Evolutionary conservation across 1,140 invertebrate species (phyloP), one percentile per base, ranked within the genome.

Genomic region (Neuroterus valhalla): DNA sequence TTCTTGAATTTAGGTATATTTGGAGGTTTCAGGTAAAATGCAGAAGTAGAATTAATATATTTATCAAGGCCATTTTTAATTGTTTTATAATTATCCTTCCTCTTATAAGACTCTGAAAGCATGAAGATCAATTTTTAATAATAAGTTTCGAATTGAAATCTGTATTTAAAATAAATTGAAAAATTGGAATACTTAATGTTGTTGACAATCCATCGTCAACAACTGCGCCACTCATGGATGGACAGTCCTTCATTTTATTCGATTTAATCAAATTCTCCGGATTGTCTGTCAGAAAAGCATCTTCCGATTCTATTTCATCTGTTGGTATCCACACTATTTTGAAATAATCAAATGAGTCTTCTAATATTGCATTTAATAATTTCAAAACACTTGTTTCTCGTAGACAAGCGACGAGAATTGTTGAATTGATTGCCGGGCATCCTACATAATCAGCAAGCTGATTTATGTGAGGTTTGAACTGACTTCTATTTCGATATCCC

Each of bases 41-140:
- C 8, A 6, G 55, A 26, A n/a, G 55, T 62, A 11, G 55, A 62
- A 12, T 62, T 62, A n/a, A 62, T 62, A 62, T 62, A 62, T n/a
- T 31, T n/a, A 2, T 62, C 26, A 2, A 62, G 26, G 6, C 23
- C 55, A 1, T 31, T 8, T 31, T 31, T 8, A 23, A 62, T 62
- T 31, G 23, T 6, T 6, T 38, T 14, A 12, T 62, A 62, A 31
- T 62, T 1, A 31, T 1, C 31, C 8, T 15, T 14, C 26, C 31
- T 62, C 15, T 3, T 15, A n/a, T 62, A 62, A 62, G 31, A 62
- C 2, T 23, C 55, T 62, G 4, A 38, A 26, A 62, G 3, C 8
- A 4, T 0, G 3, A 21, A 52, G 12, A 6, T 52, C 11, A 11
- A 52, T 52, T 14, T 21, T 17, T 0, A 52, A 8, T 1, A 38